These are phyloP conservation scores for Drosophila paramelanica DNA, from an alignment of 2,888 invertebrate species.

Conservation along the genomic window DNA sequence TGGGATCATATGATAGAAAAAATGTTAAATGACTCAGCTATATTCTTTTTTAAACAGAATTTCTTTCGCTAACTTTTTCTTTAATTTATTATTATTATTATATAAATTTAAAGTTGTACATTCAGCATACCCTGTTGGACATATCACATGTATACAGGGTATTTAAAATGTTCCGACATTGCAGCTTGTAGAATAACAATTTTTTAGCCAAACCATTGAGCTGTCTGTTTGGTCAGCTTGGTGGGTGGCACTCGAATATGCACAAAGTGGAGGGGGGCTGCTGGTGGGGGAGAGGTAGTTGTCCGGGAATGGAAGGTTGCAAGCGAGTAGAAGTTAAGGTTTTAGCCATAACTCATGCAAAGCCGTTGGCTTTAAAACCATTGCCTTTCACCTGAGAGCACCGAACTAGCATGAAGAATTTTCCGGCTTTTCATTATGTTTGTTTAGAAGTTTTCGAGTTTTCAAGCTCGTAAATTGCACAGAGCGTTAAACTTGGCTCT, in stretches of 20 bases:
- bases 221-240: constrained; percentile 15
- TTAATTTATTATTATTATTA: neutral
- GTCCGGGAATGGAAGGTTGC: neutral
- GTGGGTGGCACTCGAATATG: constrained; percentile 17
- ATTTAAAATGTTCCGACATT: constrained; percentile 11
- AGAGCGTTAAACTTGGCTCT: constrained; percentile 24
- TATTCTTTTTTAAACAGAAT: too few relatives aligned
- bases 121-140: neutral
- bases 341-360: constrained; percentile 34
- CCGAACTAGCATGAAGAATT: constrained; percentile 4
- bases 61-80: too few relatives aligned
- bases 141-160: constrained; percentile 12
- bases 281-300: neutral
- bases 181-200: constrained; percentile 35
- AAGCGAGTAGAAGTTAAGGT: constrained; percentile 7
- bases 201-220: constrained; percentile 30
- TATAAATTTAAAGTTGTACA: neutral
- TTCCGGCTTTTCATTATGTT: constrained; percentile 37
- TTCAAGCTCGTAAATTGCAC: constrained; percentile 35
- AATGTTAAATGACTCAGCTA: too few relatives aligned
- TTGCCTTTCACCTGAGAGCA: constrained; percentile 34
- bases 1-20: too few relatives aligned
- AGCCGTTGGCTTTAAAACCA: constrained; percentile 12
- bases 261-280: neutral
- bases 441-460: constrained; percentile 42